Conservation (phyloP, 2,797 vertebrate genomes). For the Trichosurus vulpecula region DNA sequence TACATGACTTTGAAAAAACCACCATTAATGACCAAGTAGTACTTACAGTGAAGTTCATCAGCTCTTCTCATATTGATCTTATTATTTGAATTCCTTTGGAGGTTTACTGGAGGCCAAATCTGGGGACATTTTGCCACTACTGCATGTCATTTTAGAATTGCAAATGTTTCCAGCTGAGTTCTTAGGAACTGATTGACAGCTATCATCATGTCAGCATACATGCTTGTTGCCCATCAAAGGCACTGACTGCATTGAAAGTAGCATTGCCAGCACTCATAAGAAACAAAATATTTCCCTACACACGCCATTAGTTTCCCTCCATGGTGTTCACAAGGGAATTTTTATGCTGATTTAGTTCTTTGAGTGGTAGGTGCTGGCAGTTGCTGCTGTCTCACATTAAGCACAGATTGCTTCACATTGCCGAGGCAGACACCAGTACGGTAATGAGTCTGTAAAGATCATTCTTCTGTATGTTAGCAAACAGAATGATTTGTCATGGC, state of each 20-base stretch:
- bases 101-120: conserved; percentile 41
- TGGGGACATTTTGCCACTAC: background rate
- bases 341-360: conserved; percentile 43
- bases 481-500: background rate
- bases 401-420: background rate
- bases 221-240: background rate
- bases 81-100: conserved; percentile 2
- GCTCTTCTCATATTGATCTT: background rate
- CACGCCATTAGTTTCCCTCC: conserved; percentile 10
- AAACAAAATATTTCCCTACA: background rate
- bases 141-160: background rate
- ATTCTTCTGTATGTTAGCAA: conserved; percentile 5
- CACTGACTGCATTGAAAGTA: conserved; percentile 34
- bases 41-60: background rate
- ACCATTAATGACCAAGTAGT: background rate
- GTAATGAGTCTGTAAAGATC: background rate
- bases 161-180: background rate
- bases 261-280: background rate
- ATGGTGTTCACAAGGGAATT: background rate
- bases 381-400: background rate
- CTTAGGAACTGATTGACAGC: conserved; percentile 59
- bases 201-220: background rate
- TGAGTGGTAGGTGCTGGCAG: conserved; percentile 1
- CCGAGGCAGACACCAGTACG: background rate
- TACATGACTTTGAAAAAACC: conserved; percentile 14